A percentile compares a stretch with the other conserved stretches of the same genome.
These are phyloP conservation scores for Siniperca obscura DNA, from an alignment of 2,797 vertebrate species.

Conservation along the genomic window DNA sequence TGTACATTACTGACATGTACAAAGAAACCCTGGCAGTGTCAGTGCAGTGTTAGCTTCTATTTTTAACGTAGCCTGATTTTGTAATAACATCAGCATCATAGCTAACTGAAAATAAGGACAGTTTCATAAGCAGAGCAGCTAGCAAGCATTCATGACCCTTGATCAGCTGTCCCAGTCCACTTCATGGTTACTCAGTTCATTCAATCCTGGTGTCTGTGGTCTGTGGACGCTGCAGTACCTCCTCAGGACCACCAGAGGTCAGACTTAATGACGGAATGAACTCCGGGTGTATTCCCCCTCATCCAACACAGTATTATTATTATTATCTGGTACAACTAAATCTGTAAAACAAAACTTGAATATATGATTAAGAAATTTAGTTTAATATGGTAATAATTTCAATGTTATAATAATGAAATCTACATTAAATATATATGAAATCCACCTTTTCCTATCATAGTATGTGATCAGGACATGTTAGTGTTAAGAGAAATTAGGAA, in stretches of 20 bases:
- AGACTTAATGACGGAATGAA: neutral
- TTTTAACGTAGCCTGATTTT: neutral
- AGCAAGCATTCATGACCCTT: neutral
- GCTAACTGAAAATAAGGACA: neutral
- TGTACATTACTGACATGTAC: neutral
- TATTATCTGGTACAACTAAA: neutral
- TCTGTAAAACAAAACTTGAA: neutral
- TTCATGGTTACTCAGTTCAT: neutral
- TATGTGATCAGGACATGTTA: neutral
- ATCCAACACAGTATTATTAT: no score
- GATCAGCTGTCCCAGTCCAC: neutral
- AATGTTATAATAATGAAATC: neutral
- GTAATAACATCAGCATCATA: neutral
- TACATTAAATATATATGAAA: neutral
- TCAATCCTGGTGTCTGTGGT: neutral
- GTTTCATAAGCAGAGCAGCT: neutral
- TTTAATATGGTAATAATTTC: neutral
- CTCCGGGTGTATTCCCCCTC: rapidly evolving
- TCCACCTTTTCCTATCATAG: neutral
- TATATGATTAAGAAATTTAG: neutral
- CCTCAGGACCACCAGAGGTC: conserved; percentile 9
- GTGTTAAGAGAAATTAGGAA: neutral
- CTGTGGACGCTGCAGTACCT: conserved; percentile 11
- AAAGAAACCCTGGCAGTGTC: neutral
- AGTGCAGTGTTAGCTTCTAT: neutral